Evolutionary conservation across 2,888 invertebrate species (phyloP).

Genomic region (Carcina quercana): DNA sequence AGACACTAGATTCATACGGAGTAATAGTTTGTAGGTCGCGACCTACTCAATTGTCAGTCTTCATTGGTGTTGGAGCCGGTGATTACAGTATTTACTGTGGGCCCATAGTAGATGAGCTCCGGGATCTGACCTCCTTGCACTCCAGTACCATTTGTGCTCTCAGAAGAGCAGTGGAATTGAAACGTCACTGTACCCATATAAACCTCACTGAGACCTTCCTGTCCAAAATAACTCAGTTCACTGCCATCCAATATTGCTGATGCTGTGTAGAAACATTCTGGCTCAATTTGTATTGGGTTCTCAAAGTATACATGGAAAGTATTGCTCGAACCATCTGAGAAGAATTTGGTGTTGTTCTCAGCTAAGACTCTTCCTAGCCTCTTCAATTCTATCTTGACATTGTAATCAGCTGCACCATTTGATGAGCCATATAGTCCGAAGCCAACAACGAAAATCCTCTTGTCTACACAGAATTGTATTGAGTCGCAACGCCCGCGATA

Average conservation of each 20-base stretch:
- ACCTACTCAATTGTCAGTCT: conserved; percentile 61
- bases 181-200: conserved; percentile 95
- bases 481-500: conserved; percentile 97
- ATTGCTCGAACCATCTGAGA: conserved; percentile 96
- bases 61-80: conserved; percentile 58
- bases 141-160: conserved; percentile 97
- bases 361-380: conserved; percentile 90
- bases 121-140: conserved; percentile 98
- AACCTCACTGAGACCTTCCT: conserved; percentile 96
- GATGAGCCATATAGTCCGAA: conserved; percentile 97
- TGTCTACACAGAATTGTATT: conserved; percentile 97
- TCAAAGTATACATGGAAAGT: conserved; percentile 91
- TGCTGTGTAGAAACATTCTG: conserved; percentile 95
- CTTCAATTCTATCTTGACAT: conserved; percentile 95
- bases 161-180: conserved; percentile 97
- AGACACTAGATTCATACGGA: conserved; percentile 32
- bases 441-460: conserved; percentile 95
- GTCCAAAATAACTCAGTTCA: conserved; percentile 96
- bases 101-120: conserved; percentile 96
- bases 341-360: conserved; percentile 94
- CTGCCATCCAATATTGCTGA: conserved; percentile 96
- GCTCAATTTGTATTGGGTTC: conserved; percentile 91
- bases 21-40: conserved; percentile 42
- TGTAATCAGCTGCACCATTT: conserved; percentile 95
- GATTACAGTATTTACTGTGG: conserved; percentile 72